Evolutionary conservation across 2,797 vertebrate species (phyloP).

Genomic region (Sandelia bainsii): DNA sequence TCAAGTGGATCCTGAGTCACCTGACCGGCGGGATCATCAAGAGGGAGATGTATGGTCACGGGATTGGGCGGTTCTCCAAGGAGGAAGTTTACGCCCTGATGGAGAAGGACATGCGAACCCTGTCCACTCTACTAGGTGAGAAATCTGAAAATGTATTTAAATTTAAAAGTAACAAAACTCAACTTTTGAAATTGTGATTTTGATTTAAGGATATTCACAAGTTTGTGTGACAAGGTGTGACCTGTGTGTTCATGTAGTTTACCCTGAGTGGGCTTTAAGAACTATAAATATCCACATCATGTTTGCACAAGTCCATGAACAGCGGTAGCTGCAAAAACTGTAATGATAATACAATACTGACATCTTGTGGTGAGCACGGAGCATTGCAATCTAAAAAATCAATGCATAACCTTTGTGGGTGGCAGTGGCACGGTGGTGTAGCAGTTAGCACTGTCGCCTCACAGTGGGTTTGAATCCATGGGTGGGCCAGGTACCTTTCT

Average conservation of each 20-base stretch:
- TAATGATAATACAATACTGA: constrained; percentile 22
- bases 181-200: neutral
- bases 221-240: neutral
- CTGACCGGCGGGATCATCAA: constrained; percentile 95
- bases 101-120: constrained; percentile 98
- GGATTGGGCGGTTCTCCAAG: constrained; percentile 96
- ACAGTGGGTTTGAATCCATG: too few species aligned
- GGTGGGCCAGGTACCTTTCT: too few species aligned
- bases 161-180: neutral
- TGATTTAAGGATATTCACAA: neutral
- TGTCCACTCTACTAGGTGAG: constrained; percentile 88
- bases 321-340: neutral
- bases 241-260: neutral
- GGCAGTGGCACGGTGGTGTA: neutral
- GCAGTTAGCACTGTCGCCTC: too few species aligned
- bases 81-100: constrained; percentile 95
- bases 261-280: neutral
- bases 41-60: constrained; percentile 97
- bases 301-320: neutral
- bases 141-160: neutral
- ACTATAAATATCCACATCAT: neutral
- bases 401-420: neutral
- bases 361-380: constrained; percentile 46
- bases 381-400: constrained; percentile 1
- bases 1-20: constrained; percentile 97